Percentiles rank a stretch among this genome's conserved stretches.
phyloP scores from a whole-genome alignment of 2,888 invertebrate genomes.

The Agrilus mali region DNA sequence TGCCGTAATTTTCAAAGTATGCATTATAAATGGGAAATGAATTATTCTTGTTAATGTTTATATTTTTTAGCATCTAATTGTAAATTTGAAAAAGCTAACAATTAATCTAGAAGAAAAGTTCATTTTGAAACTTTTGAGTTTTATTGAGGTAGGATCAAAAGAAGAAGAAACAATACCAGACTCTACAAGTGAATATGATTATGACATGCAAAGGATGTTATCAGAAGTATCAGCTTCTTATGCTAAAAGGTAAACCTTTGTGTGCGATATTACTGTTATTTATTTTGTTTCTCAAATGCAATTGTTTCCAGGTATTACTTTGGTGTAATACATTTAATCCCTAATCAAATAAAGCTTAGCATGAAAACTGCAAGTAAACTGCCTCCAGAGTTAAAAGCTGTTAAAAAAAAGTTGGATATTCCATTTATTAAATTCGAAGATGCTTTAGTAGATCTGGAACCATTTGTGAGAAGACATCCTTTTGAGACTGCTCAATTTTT shows the following conservation, averaged over 20 bases:
- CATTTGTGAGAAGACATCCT: slow-evolving; percentile 74
- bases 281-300: slow-evolving; percentile 3
- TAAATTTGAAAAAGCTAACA: slow-evolving; percentile 71
- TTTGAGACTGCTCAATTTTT: slow-evolving; percentile 86
- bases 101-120: slow-evolving; percentile 80
- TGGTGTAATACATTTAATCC: slow-evolving; percentile 30
- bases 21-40: not conserved
- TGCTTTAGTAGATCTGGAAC: slow-evolving; percentile 83
- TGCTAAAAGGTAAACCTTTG: slow-evolving; percentile 51
- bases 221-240: slow-evolving; percentile 70
- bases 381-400: slow-evolving; percentile 55
- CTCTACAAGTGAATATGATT: slow-evolving; percentile 58
- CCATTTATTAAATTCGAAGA: slow-evolving; percentile 94
- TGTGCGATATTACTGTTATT: slow-evolving; percentile 19
- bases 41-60: slow-evolving; percentile 2
- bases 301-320: slow-evolving; percentile 24
- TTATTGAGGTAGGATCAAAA: slow-evolving; percentile 41
- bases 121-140: slow-evolving; percentile 56
- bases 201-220: slow-evolving; percentile 66
- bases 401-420: slow-evolving; percentile 77
- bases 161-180: slow-evolving; percentile 41
- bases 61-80: slow-evolving; percentile 51
- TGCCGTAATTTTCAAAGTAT: slow-evolving; percentile 74
- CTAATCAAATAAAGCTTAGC: slow-evolving; percentile 65
- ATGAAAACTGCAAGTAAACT: slow-evolving; percentile 82